phyloP scores from a whole-genome alignment of 2,888 invertebrate genomes.

The Sialis fuliginosa region DNA sequence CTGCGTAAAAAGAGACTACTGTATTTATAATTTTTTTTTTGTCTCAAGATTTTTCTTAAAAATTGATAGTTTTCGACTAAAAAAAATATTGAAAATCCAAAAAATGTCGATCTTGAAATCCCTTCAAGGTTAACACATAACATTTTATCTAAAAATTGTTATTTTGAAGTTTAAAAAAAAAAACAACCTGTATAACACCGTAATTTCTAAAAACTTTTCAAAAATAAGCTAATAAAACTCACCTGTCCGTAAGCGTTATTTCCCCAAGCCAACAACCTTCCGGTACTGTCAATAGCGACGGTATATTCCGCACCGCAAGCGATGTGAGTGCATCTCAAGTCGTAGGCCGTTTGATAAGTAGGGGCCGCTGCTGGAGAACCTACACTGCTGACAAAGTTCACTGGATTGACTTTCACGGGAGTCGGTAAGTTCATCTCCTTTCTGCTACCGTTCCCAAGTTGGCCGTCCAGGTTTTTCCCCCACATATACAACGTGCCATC shows the following conservation, averaged over 20 bases:
- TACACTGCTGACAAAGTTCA: slow-evolving; percentile 11
- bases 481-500: slow-evolving; percentile 60
- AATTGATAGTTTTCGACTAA: too few species aligned
- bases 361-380: slow-evolving; percentile 6
- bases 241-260: slow-evolving; percentile 50
- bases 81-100: too few species aligned
- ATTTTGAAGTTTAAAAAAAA: slow-evolving; percentile 5
- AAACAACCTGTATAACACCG: not conserved
- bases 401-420: slow-evolving; percentile 28
- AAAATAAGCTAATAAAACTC: slow-evolving; percentile 5
- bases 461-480: slow-evolving; percentile 83
- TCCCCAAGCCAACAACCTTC: slow-evolving; percentile 59
- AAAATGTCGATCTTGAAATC: slow-evolving; percentile 3
- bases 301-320: slow-evolving; percentile 66
- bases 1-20: too few species aligned
- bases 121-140: slow-evolving; percentile 11
- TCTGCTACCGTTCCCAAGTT: slow-evolving; percentile 58
- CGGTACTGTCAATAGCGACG: slow-evolving; percentile 44
- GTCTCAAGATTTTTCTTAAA: too few species aligned
- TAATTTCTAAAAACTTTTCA: not conserved
- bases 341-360: slow-evolving; percentile 8
- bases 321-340: slow-evolving; percentile 20
- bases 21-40: too few species aligned
- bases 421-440: slow-evolving; percentile 38
- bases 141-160: not conserved